Percentiles rank a stretch among this genome's conserved stretches.
Conservation (phyloP, 2,797 vertebrate genomes). For the Sternarchorhynchus goeldii region DNA sequence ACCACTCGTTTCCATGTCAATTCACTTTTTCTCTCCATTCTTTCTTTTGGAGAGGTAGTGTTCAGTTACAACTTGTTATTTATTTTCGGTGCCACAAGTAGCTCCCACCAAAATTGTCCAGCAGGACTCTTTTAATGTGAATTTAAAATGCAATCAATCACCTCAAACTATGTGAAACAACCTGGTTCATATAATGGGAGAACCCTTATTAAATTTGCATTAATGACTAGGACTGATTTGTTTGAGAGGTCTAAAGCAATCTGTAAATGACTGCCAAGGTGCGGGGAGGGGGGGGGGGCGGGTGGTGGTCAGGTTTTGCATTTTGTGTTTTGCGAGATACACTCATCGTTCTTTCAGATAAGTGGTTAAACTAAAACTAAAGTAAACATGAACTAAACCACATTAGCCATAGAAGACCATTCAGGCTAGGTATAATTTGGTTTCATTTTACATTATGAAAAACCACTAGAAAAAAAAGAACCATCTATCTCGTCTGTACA, state of each 20-base stretch:
- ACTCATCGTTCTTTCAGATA: constrained; percentile 20
- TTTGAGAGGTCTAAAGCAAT: constrained; percentile 57
- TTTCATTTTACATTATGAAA: no score
- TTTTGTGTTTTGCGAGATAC: constrained; percentile 21
- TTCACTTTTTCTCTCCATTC: constrained; percentile 62
- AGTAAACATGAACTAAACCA: no score
- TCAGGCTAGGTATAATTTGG: no score
- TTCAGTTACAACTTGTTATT: constrained; percentile 71
- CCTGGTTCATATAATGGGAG: constrained; percentile 32
- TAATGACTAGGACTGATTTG: constrained; percentile 59
- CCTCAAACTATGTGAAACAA: constrained; percentile 59
- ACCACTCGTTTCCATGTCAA: constrained; percentile 49
- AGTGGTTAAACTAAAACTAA: background rate
- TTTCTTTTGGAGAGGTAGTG: constrained; percentile 57
- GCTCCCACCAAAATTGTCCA: constrained; percentile 56
- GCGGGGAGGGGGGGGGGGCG: constrained; percentile 41
- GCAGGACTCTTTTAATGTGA: constrained; percentile 58
- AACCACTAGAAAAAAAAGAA: no score
- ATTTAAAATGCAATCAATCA: constrained; percentile 65
- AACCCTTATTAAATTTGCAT: constrained; percentile 61
- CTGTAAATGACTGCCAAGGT: constrained; percentile 53
- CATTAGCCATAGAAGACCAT: no score
- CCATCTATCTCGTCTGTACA: no score
- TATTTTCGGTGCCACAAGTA: constrained; percentile 51
- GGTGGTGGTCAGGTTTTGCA: constrained; percentile 22